Percentiles rank a stretch among this genome's conserved stretches.
Evolutionary conservation across 2,797 vertebrate genomes (phyloP).

Genomic region (Kryptopterus vitreolus): DNA sequence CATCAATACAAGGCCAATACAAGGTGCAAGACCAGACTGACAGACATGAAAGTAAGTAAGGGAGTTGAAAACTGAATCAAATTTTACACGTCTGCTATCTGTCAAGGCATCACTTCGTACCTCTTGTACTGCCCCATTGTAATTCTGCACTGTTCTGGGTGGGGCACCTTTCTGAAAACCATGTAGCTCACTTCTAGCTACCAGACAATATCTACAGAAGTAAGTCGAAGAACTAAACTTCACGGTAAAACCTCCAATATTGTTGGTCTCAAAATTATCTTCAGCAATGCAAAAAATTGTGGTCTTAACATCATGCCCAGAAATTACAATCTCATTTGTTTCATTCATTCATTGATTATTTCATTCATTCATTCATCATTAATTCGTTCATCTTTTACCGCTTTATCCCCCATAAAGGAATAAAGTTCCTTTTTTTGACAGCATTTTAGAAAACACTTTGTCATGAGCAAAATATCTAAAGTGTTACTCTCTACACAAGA

Average conservation of each 20-base stretch:
- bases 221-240: constrained; percentile 26
- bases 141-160: constrained; percentile 32
- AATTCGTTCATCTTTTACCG: no score
- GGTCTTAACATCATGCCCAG: constrained; percentile 21
- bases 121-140: constrained; percentile 40
- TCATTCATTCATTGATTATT: no score
- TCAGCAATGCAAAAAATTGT: constrained; percentile 15
- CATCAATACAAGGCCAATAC: constrained; percentile 34
- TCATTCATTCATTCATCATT: no score
- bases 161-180: constrained; percentile 24
- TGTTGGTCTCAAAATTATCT: no score
- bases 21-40: constrained; percentile 40
- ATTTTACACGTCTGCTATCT: constrained; percentile 26
- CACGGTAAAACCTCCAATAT: constrained; percentile 36
- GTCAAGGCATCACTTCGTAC: constrained; percentile 13
- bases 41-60: constrained; percentile 42
- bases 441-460: constrained; percentile 35
- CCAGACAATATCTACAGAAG: constrained; percentile 42
- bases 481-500: constrained; percentile 49
- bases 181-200: constrained; percentile 30
- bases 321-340: constrained; percentile 18
- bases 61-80: constrained; percentile 46
- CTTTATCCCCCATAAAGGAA: no score
- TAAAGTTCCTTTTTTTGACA: constrained; percentile 45
- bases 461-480: constrained; percentile 48